Conservation (phyloP, 2,888 invertebrate genomes). For the Reticulitermes lucifugus region DNA sequence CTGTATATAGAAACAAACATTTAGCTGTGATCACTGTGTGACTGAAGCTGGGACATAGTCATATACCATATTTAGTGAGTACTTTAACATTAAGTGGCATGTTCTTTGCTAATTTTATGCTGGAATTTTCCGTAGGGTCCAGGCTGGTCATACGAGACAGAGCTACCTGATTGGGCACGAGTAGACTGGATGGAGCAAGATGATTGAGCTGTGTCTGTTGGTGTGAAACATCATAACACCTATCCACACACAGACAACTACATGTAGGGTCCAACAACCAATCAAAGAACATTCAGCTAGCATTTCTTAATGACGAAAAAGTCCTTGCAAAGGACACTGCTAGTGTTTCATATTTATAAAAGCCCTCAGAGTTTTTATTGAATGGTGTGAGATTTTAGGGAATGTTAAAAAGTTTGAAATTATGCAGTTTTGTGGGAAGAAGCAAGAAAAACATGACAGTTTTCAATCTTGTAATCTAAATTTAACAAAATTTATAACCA, state of each 20-base stretch:
- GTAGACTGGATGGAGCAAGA: slow-evolving; percentile 82
- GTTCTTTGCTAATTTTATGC: no score
- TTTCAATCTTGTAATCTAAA: slow-evolving; percentile 10
- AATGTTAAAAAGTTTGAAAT: slow-evolving; percentile 42
- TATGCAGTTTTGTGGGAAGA: slow-evolving; percentile 23
- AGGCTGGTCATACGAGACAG: slow-evolving; percentile 94
- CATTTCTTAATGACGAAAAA: slow-evolving; percentile 26
- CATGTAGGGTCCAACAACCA: slow-evolving; percentile 49
- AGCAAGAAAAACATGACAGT: neutral
- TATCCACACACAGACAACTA: slow-evolving; percentile 35
- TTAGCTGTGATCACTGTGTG: no score
- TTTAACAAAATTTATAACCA: no score
- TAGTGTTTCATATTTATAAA: slow-evolving; percentile 23
- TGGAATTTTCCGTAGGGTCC: slow-evolving; percentile 75
- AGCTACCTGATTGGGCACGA: slow-evolving; percentile 92
- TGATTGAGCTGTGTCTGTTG: slow-evolving; percentile 63
- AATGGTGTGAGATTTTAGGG: slow-evolving; percentile 48
- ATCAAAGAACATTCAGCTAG: slow-evolving; percentile 40
- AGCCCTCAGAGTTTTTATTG: slow-evolving; percentile 30
- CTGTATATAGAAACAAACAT: no score
- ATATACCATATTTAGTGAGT: no score
- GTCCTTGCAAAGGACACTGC: slow-evolving; percentile 15
- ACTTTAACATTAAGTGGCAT: no score
- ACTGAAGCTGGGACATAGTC: no score
- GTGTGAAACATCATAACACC: slow-evolving; percentile 23